Evolutionary conservation across 2,113 vertebrate species (phyloP).

Genomic region (Platysteira castanea): DNA sequence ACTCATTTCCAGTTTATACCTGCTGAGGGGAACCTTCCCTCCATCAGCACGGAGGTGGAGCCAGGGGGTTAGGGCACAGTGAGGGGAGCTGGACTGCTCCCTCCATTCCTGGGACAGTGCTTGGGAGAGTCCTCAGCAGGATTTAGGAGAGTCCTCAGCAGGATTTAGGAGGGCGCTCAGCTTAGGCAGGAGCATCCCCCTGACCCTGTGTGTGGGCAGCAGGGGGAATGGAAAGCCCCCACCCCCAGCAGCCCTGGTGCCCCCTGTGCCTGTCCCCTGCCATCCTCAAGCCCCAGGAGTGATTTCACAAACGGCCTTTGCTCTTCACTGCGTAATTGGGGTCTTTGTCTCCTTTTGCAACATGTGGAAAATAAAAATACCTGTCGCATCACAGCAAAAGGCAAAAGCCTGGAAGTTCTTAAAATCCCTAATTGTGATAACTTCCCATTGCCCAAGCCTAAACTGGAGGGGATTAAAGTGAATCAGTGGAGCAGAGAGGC

Average conservation of each 20-base stretch:
- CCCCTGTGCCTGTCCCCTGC: not conserved
- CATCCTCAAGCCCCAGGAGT: rapidly evolving
- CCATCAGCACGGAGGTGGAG: rapidly evolving
- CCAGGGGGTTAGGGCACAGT: rapidly evolving
- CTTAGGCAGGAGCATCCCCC: not conserved
- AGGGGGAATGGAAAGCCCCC: not conserved
- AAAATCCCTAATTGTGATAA: not conserved
- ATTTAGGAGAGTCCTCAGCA: not conserved
- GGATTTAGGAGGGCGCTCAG: not conserved
- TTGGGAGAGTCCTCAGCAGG: not conserved
- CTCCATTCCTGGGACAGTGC: not conserved
- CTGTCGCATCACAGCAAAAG: not conserved
- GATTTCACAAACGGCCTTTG: not conserved
- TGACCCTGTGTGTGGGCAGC: not conserved
- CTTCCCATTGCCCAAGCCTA: rapidly evolving
- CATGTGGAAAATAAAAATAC: rapidly evolving
- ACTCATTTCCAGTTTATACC: rapidly evolving
- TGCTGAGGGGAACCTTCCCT: not conserved
- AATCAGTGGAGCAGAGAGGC: not conserved
- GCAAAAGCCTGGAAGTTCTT: not conserved
- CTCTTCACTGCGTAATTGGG: not conserved
- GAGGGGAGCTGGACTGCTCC: not conserved
- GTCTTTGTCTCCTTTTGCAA: not conserved
- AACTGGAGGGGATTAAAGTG: rapidly evolving
- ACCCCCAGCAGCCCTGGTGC: not conserved